Conservation (phyloP, 1,140 invertebrate genomes). For the Ctenoplectra terminalis region DNA sequence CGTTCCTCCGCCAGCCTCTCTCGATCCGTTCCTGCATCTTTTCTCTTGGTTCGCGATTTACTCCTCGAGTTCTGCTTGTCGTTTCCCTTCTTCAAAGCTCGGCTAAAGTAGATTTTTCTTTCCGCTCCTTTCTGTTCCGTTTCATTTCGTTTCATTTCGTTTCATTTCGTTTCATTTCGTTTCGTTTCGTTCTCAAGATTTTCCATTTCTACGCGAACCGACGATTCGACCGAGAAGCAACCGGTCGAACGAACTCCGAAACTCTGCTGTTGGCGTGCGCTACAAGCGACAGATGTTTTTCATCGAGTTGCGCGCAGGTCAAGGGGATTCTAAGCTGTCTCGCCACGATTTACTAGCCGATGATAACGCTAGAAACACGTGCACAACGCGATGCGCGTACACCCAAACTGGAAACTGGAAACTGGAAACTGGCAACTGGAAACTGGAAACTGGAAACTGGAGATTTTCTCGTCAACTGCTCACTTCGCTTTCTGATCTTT, state of each 20-base stretch:
- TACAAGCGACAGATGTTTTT: conserved; percentile 59
- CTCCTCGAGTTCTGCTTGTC: not conserved
- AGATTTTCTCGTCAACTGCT: no score
- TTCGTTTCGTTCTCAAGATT: not conserved
- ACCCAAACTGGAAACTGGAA: conserved; percentile 50
- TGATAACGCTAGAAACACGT: conserved; percentile 66
- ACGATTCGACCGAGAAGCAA: not conserved
- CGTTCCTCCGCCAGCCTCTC: conserved; percentile 26
- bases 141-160: not conserved
- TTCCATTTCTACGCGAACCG: not conserved
- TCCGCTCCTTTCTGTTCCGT: conserved; percentile 12
- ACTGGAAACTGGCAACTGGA: no score
- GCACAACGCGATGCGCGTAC: conserved; percentile 14
- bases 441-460: no score
- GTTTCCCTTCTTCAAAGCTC: no score
- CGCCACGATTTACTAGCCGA: conserved; percentile 60
- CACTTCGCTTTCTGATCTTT: not conserved
- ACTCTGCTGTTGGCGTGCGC: not conserved
- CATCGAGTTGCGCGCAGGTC: conserved; percentile 26
- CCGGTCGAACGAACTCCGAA: not conserved
- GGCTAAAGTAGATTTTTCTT: no score
- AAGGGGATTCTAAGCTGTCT: conserved; percentile 57
- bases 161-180: no score
- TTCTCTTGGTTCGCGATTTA: not conserved
- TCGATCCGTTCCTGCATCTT: not conserved